Percentiles rank a stretch among this genome's conserved stretches.
Conservation (phyloP, 2,888 invertebrate genomes). For the Mechanitis mazaeus region DNA sequence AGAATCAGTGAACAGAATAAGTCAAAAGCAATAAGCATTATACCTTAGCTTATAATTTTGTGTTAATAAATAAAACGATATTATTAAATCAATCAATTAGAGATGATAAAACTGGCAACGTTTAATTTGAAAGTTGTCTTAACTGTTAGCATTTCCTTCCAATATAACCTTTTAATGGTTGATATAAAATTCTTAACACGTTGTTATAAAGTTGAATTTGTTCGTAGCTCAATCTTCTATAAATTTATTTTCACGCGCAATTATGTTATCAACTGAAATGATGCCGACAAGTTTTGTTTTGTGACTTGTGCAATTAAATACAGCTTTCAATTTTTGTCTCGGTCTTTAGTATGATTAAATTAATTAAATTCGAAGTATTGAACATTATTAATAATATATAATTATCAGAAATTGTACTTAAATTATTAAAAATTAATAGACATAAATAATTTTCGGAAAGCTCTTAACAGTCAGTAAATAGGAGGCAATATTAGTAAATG, state of each 20-base stretch:
- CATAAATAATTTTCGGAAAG: too few relatives aligned
- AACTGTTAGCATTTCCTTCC: slow-evolving; percentile 31
- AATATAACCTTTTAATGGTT: slow-evolving; percentile 27
- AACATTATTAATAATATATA: too few relatives aligned
- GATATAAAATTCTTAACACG: slow-evolving; percentile 14
- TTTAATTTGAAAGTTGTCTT: slow-evolving; percentile 45
- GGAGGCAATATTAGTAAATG: too few relatives aligned
- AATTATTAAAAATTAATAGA: too few relatives aligned
- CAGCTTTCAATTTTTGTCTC: slow-evolving; percentile 44
- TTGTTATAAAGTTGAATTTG: slow-evolving; percentile 29
- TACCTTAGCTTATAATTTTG: too few relatives aligned
- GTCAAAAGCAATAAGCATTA: too few relatives aligned
- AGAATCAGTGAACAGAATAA: too few relatives aligned
- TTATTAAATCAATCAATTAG: slow-evolving; percentile 18
- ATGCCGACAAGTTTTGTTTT: slow-evolving; percentile 35
- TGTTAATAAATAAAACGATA: too few relatives aligned
- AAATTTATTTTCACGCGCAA: slow-evolving; percentile 28
- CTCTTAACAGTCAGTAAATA: too few relatives aligned
- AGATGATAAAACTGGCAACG: slow-evolving; percentile 34
- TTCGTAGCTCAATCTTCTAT: slow-evolving; percentile 5
- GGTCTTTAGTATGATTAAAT: slow-evolving; percentile 31
- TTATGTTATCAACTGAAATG: slow-evolving; percentile 30
- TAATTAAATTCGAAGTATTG: background rate
- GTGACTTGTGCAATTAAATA: slow-evolving; percentile 39
- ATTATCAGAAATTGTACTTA: too few relatives aligned